Percentiles rank a stretch among this genome's conserved stretches.
These are phyloP conservation scores for Gymnocypris eckloni DNA, from an alignment of 2,797 vertebrate genomes.

Conservation along the genomic window DNA sequence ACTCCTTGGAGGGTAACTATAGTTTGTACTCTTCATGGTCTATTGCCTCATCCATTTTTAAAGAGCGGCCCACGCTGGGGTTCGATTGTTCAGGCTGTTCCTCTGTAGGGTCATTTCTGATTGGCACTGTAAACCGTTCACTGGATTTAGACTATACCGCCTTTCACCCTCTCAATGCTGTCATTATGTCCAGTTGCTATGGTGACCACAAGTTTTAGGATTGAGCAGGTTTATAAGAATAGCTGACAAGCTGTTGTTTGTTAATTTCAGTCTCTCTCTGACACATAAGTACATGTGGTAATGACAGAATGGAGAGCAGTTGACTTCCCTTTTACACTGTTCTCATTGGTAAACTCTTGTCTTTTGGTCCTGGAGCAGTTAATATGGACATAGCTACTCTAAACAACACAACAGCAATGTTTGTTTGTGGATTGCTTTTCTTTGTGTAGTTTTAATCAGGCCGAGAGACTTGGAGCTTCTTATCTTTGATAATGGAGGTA, in stretches of 20 bases:
- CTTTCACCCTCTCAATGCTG: conserved; percentile 59
- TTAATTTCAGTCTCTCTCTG: conserved; percentile 57
- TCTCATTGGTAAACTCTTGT: conserved; percentile 26
- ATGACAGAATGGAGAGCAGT: conserved; percentile 62
- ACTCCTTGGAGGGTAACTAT: neutral
- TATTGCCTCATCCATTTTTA: conserved; percentile 78
- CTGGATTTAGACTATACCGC: conserved; percentile 57
- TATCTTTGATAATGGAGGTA: conserved; percentile 75
- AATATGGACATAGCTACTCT: conserved; percentile 46
- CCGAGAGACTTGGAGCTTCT: conserved; percentile 70
- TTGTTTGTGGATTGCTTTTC: conserved; percentile 59
- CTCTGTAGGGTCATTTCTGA: conserved; percentile 62
- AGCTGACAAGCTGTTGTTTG: conserved; percentile 65
- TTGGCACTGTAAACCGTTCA: conserved; percentile 57
- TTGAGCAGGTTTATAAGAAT: conserved; percentile 72
- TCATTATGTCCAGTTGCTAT: conserved; percentile 64
- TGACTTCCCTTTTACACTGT: conserved; percentile 50
- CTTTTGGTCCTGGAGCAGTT: conserved; percentile 14
- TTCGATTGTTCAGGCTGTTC: conserved; percentile 72
- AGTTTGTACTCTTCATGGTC: conserved; percentile 50
- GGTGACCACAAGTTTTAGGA: conserved; percentile 64
- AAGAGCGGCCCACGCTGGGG: conserved; percentile 69
- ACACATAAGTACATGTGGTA: conserved; percentile 56
- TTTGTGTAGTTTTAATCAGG: conserved; percentile 63
- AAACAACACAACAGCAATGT: conserved; percentile 60